Evolutionary conservation across 2,888 invertebrate species (phyloP).

Genomic region (Pollenia griseotomentosa): DNA sequence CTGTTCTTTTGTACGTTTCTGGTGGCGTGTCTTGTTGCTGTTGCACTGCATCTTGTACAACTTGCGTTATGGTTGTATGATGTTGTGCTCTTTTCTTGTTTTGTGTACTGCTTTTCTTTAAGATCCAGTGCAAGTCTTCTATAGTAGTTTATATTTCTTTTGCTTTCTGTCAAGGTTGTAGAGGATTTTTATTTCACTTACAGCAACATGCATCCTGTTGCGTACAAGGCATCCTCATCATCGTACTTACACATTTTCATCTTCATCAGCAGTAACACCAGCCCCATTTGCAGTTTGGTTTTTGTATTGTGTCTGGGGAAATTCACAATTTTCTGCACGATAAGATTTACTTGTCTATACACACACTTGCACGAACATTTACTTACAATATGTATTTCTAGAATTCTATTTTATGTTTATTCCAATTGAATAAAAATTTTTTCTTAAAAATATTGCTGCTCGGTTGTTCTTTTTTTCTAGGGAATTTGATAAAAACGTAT

Average conservation of each 20-base stretch:
- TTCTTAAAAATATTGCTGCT: neutral
- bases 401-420: slow-evolving; percentile 49
- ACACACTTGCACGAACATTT: slow-evolving; percentile 5
- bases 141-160: slow-evolving; percentile 46
- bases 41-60: slow-evolving; percentile 17
- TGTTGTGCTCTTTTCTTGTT: slow-evolving; percentile 29
- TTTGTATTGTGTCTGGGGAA: slow-evolving; percentile 79
- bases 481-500: neutral
- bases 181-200: slow-evolving; percentile 54
- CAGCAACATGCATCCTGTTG: slow-evolving; percentile 66
- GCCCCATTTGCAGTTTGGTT: slow-evolving; percentile 56
- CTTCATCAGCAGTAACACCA: slow-evolving; percentile 53
- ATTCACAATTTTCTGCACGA: slow-evolving; percentile 83
- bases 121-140: slow-evolving; percentile 58
- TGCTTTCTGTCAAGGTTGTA: slow-evolving; percentile 64
- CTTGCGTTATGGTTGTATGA: slow-evolving; percentile 36
- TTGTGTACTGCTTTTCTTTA: slow-evolving; percentile 36
- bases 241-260: slow-evolving; percentile 25
- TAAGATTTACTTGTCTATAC: slow-evolving; percentile 81
- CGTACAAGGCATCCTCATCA: slow-evolving; percentile 53
- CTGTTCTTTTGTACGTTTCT: slow-evolving; percentile 5
- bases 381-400: slow-evolving; percentile 14
- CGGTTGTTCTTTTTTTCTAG: neutral
- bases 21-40: slow-evolving; percentile 6
- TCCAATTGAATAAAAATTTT: slow-evolving; percentile 50